Base-by-base conservation (phyloP, 2,113 vertebrate species). In the Tachysurus vachellii region DNA sequence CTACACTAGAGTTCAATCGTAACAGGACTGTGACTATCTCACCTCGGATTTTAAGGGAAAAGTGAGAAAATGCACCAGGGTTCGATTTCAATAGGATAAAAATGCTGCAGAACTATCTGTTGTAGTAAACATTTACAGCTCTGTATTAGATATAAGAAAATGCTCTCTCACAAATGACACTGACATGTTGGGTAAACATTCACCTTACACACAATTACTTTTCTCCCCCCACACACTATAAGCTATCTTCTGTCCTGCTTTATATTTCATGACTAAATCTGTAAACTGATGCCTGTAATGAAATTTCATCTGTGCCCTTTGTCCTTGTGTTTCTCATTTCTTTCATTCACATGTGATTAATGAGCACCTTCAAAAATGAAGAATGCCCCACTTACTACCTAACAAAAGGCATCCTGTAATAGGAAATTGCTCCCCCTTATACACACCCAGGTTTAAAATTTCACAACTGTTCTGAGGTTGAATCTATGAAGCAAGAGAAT, bases 351-450 rank as follows among this genome's bases (percentile, higher is more conserved):
- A 77, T 85, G 70, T 77, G 62, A 84, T 87, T 87, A 83, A 87
- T 84, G 81, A 84, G 80, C 68, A 75, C 86, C 53, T 82, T 85
- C 59, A 85, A 59, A 76, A 76, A 85, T 81, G 84, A 85, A 85
- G 57, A 87, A 81, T 73, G 68, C 86, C n/a, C 86, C 86, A 87
- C 86, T 87, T 87, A 75, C 80, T 81, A 62, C 44, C 54, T 82
- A 75, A 87, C 86, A 87, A 87, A 76, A 66, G 86, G 86, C 86
- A 82, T 83, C 86, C 86, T 87, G 86, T 87, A 87, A 87, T 87
- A 83, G 86, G 86, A 70, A 70, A n/a, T 85, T 84, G 81, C 57
- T 61, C 68, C 85, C 70, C 68, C 16, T 87, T 31, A 87, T 75
- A 83, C 68, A 87, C 44, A 83, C 26, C 23, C 80, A 76, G 80